These are phyloP conservation scores for Cheilosia urbana DNA, from an alignment of 2,888 invertebrate genomes.

Conservation along the genomic window DNA sequence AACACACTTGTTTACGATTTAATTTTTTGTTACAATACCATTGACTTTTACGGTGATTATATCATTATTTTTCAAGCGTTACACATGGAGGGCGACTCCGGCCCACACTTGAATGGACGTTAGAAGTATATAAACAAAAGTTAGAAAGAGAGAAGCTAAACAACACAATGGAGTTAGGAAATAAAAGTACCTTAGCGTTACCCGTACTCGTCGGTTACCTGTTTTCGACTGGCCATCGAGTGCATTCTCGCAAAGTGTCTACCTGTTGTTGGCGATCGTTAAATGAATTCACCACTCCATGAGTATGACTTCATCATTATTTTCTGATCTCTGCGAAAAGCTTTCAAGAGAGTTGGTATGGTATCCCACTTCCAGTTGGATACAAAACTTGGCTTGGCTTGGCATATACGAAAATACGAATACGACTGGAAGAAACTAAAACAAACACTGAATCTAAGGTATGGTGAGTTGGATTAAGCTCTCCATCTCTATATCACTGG, in stretches of 20 bases:
- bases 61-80: conserved; percentile 54
- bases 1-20: conserved; percentile 49
- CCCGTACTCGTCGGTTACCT: conserved; percentile 75
- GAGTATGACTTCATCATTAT: conserved; percentile 74
- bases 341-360: conserved; percentile 34
- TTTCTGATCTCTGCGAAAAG: conserved; percentile 69
- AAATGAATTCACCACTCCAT: conserved; percentile 71
- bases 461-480: conserved; percentile 64
- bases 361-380: conserved; percentile 36
- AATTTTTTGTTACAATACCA: conserved; percentile 16
- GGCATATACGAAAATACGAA: not conserved
- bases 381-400: too few relatives aligned
- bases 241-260: conserved; percentile 66
- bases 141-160: conserved; percentile 19
- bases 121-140: conserved; percentile 45
- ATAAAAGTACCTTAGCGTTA: conserved; percentile 66
- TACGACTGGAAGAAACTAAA: not conserved
- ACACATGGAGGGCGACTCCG: conserved; percentile 51
- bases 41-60: conserved; percentile 53
- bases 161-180: conserved; percentile 37
- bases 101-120: conserved; percentile 48
- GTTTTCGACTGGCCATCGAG: conserved; percentile 70
- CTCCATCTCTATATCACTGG: conserved; percentile 25
- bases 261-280: conserved; percentile 62
- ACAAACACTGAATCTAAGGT: conserved; percentile 31